A percentile compares a stretch with the other conserved stretches of the same genome.
phyloP scores from a whole-genome alignment of 2,888 invertebrate genomes.

The Protonemura montana region DNA sequence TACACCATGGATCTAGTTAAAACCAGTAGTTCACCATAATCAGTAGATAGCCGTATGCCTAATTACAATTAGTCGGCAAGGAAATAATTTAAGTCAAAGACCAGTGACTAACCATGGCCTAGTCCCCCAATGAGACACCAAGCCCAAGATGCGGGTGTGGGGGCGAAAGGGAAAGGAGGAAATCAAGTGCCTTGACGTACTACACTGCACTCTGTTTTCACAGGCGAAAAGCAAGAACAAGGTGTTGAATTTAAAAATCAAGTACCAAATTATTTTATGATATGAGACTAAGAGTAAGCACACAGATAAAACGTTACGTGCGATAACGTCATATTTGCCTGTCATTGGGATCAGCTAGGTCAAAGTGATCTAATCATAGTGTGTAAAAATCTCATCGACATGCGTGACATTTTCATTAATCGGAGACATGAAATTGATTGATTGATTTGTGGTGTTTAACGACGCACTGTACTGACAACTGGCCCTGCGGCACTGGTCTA shows the following conservation, averaged over 20 bases:
- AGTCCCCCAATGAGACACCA: not conserved
- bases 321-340: no score
- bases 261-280: no score
- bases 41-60: slow-evolving; percentile 1
- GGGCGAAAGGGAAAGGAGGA: not conserved
- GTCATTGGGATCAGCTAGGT: no score
- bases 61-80: not conserved
- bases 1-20: not conserved
- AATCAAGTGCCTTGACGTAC: not conserved
- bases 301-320: no score
- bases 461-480: no score
- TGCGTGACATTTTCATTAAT: no score
- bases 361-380: no score
- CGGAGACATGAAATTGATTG: no score
- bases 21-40: not conserved
- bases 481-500: no score
- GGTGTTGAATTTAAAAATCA: not conserved
- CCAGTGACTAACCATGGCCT: not conserved
- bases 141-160: not conserved
- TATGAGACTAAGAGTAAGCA: no score
- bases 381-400: no score
- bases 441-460: no score
- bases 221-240: not conserved
- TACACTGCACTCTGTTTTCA: not conserved
- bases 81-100: not conserved